Evolutionary conservation across 2,888 invertebrate genomes (phyloP).

Genomic region (Stramonita haemastoma): DNA sequence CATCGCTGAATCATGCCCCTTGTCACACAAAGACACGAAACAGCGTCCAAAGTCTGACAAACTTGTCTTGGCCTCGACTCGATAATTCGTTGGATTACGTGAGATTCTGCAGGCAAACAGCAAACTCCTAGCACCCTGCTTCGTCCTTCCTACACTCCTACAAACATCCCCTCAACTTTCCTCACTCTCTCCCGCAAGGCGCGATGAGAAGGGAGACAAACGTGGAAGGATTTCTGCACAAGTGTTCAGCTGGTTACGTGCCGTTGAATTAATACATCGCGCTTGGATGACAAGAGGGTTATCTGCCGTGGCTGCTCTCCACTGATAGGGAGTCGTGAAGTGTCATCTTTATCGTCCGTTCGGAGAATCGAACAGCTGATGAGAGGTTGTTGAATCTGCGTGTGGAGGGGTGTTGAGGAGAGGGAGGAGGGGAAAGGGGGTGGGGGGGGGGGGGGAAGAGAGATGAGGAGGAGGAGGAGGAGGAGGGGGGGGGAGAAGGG

Average conservation of each 20-base stretch:
- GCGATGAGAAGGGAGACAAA: background rate
- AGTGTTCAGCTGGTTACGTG: slow-evolving; percentile 29
- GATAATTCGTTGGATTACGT: slow-evolving; percentile 36
- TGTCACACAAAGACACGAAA: background rate
- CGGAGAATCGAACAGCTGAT: slow-evolving; percentile 8
- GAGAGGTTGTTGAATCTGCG: slow-evolving; percentile 7
- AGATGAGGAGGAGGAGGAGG: too few relatives aligned
- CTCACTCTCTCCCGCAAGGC: background rate
- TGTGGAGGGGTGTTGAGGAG: background rate
- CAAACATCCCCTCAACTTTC: background rate
- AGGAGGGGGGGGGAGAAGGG: background rate
- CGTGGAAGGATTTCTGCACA: slow-evolving; percentile 18
- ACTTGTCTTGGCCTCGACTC: slow-evolving; percentile 8
- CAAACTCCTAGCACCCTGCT: background rate
- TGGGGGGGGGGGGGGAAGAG: background rate
- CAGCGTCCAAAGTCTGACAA: slow-evolving; percentile 10
- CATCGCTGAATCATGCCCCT: too few relatives aligned
- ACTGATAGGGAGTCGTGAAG: slow-evolving; percentile 34
- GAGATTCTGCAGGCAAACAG: slow-evolving; percentile 11
- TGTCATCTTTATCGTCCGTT: slow-evolving; percentile 11
- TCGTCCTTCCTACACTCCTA: background rate
- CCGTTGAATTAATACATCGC: slow-evolving; percentile 39
- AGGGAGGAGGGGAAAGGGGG: background rate
- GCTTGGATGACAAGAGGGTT: slow-evolving; percentile 32
- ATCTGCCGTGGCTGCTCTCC: slow-evolving; percentile 23